Conservation (phyloP, 2,797 vertebrate species). For the Iguana delicatissima region DNA sequence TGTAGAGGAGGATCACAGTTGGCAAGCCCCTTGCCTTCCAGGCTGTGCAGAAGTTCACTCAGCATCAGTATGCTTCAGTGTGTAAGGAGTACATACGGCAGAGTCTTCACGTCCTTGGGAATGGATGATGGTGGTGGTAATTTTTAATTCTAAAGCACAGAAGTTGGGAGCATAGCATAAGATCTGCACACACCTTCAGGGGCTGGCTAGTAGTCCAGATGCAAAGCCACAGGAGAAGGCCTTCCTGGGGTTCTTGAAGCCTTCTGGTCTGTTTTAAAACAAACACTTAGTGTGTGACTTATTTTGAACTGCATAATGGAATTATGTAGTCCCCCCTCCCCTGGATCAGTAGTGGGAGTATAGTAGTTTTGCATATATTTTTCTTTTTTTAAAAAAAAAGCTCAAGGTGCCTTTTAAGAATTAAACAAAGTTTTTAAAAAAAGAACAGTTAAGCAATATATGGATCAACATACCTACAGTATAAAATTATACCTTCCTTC, state of each 20-base stretch:
- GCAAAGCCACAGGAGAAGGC: neutral
- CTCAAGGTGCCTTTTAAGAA: neutral
- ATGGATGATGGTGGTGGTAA: too few species aligned
- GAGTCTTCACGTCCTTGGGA: neutral
- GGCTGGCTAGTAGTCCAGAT: neutral
- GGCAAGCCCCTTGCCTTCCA: neutral
- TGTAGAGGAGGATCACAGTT: too few species aligned
- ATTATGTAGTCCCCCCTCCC: too few species aligned
- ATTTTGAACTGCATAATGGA: neutral
- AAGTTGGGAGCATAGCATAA: neutral
- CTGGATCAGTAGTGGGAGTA: too few species aligned
- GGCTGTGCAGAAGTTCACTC: neutral
- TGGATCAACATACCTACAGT: neutral
- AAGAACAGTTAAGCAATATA: neutral
- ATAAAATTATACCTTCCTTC: neutral
- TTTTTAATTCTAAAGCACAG: neutral
- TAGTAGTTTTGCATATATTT: neutral
- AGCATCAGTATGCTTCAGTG: neutral
- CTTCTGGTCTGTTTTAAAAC: neutral
- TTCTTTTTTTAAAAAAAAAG: neutral
- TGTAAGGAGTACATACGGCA: neutral
- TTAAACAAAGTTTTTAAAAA: neutral
- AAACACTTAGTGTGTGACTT: neutral
- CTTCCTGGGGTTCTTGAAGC: neutral
- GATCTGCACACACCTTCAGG: neutral